Conservation (phyloP, 2,113 vertebrate species). For the Aldabrachelys gigantea region DNA sequence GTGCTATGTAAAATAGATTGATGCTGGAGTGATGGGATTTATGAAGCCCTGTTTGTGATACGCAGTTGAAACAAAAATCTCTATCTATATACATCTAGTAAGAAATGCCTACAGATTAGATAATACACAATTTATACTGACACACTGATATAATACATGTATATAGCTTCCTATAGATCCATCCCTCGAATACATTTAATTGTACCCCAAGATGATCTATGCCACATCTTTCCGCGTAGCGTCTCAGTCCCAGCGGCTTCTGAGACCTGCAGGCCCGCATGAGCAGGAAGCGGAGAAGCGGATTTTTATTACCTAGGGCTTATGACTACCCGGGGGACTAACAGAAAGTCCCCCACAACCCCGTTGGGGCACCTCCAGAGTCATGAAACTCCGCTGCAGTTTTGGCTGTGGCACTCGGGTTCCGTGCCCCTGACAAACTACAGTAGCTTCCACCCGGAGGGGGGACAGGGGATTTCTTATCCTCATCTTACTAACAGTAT, state of each 20-base stretch:
- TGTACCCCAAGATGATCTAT: background rate
- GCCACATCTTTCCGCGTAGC: background rate
- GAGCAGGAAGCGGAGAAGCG: background rate
- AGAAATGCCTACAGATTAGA: background rate
- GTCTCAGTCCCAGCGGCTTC: background rate
- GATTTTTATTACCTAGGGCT: slow-evolving; percentile 36
- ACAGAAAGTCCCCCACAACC: background rate
- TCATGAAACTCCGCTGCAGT: background rate
- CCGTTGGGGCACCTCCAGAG: background rate
- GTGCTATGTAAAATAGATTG: background rate
- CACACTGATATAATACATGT: background rate
- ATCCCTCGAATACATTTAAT: background rate
- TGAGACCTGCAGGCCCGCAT: background rate
- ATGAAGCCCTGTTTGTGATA: background rate
- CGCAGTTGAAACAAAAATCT: background rate
- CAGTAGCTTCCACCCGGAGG: background rate
- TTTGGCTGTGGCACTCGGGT: background rate
- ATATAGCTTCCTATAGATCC: background rate
- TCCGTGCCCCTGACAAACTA: background rate
- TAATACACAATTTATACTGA: background rate
- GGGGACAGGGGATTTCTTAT: background rate
- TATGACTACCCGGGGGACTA: background rate
- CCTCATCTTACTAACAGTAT: background rate
- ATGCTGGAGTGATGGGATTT: background rate
- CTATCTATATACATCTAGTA: background rate